Percentiles rank a stretch among this genome's conserved stretches.
Conservation (phyloP, 2,888 invertebrate genomes). For the Agriopis marginaria region DNA sequence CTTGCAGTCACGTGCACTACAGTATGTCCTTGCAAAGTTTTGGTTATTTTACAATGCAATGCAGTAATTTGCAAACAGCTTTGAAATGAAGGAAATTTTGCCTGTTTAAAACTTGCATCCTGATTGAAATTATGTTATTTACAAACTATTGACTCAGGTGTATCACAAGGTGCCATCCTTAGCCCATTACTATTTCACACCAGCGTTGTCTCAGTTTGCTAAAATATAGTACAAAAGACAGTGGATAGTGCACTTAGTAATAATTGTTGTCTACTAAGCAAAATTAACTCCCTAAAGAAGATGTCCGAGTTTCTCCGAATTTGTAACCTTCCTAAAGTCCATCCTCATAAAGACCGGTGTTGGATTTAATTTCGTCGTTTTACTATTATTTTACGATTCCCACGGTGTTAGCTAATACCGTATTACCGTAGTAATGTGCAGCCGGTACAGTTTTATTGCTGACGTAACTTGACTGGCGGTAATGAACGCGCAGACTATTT, state of each 20-base stretch:
- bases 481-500: slow-evolving; percentile 47
- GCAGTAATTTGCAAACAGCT: slow-evolving; percentile 13
- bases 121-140: slow-evolving; percentile 1
- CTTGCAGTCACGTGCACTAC: slow-evolving; percentile 41
- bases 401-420: slow-evolving; percentile 51
- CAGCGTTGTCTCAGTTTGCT: background rate
- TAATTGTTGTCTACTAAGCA: no score
- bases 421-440: slow-evolving; percentile 38
- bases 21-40: no score
- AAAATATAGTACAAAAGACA: background rate
- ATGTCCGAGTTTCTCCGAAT: background rate
- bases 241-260: no score
- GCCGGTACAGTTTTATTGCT: slow-evolving; percentile 51
- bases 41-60: background rate
- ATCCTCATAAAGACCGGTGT: slow-evolving; percentile 1
- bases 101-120: slow-evolving; percentile 12
- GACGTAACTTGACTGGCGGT: slow-evolving; percentile 47
- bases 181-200: background rate
- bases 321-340: slow-evolving; percentile 6
- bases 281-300: background rate
- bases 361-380: slow-evolving; percentile 42
- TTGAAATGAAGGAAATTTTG: slow-evolving; percentile 8
- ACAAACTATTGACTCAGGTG: background rate
- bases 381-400: slow-evolving; percentile 52
- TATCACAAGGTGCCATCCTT: background rate